Evolutionary conservation across 2,797 vertebrate species (phyloP), one percentile per base, ranked within the genome.

Genomic region (Pristis pectinata): DNA sequence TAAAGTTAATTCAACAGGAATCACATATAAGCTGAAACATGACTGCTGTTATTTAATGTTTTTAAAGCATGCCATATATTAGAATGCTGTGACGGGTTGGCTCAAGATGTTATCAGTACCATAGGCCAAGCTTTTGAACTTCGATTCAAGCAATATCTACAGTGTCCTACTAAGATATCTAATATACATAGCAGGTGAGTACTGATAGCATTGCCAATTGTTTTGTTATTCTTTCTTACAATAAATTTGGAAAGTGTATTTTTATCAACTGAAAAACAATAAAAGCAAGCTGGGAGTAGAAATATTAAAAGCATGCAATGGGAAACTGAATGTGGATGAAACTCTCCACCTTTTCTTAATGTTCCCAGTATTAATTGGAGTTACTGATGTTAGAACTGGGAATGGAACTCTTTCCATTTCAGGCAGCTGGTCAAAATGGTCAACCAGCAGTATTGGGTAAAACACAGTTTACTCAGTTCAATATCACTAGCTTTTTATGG

Each of bases 61-160:
- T 95, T 94, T 59, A 95, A 96, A 99, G 99, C 99, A 0, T 99
- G 99, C 95, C 99, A 99, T 96, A 99, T 99, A 96, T 97, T 99
- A 96, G 99, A 99, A 97, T 99, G 99, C 96, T 98, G 97, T 44
- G 98, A 99, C 0, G 98, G 98, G 82, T 96, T 99, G 96, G 99
- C 98, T 95, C 99, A 99, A 96, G 98, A 99, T 93, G 98, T 99
- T 95, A 99, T 99, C 96, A 98, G 98, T 95, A 98, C 98, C 95
- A 99, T 99, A 7, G 99, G 99, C 94, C 99, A 99, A 97, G 99
- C 99, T 0, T 99, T 99, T 0, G 99, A 99, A 96, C 98, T 99
- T 94, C 98, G 99, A 95, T 99, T 99, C 97, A 99, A 99, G 97
- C 98, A 98, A 95, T 99, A 99, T 95, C 96, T 99, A 95, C 98